A percentile compares a stretch with the other conserved stretches of the same genome.
phyloP scores from a whole-genome alignment of 2,113 vertebrate genomes.

The Gallinago undulata region DNA sequence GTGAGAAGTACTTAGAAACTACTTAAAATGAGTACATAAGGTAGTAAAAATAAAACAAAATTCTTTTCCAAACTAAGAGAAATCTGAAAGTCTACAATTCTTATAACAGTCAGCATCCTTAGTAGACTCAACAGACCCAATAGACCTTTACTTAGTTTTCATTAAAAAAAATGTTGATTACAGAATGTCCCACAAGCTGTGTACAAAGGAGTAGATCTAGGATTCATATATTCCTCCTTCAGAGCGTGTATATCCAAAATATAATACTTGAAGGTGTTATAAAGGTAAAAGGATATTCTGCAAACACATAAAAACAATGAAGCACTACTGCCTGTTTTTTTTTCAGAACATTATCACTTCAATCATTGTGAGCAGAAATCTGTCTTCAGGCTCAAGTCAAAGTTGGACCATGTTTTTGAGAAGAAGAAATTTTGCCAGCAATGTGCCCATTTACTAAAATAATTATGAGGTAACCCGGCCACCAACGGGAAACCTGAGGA shows the following conservation, averaged over 20 bases:
- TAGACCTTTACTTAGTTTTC: neutral
- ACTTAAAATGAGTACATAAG: neutral
- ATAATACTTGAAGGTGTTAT: neutral
- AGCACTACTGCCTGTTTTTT: neutral
- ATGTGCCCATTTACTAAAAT: neutral
- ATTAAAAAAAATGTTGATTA: neutral
- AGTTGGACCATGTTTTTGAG: neutral
- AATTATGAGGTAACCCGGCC: neutral
- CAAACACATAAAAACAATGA: neutral
- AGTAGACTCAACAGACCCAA: neutral
- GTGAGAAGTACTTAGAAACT: neutral
- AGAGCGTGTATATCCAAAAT: neutral
- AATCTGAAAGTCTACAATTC: neutral
- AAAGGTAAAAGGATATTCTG: neutral
- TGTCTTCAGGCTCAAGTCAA: neutral
- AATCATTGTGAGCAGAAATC: neutral
- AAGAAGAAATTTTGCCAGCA: neutral
- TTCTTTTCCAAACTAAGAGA: neutral
- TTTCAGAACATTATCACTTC: neutral
- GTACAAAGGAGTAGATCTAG: neutral
- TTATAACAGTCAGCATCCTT: neutral
- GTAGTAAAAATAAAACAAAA: neutral
- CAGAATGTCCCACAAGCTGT: neutral
- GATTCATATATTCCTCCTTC: neutral
- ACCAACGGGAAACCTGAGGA: neutral